These are phyloP conservation scores for Anagyrus pseudococci DNA, from an alignment of 2,888 invertebrate genomes.

Conservation along the genomic window DNA sequence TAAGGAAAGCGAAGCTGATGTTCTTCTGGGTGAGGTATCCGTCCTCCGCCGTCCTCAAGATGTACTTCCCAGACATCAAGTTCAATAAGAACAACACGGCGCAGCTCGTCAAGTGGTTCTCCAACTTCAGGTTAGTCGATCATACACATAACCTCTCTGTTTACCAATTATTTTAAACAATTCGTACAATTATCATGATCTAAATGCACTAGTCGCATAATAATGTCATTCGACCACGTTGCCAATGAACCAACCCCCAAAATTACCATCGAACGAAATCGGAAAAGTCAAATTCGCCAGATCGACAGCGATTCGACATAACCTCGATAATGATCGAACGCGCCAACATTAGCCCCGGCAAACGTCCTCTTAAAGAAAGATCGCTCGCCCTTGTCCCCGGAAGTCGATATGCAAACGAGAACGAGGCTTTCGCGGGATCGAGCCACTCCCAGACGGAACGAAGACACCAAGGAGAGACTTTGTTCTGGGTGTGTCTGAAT, in stretches of 20 bases:
- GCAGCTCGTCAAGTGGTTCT: constrained; percentile 99
- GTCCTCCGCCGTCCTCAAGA: constrained; percentile 97
- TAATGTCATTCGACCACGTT: too few relatives aligned
- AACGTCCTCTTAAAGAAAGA: not conserved
- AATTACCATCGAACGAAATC: not conserved
- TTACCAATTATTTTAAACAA: too few relatives aligned
- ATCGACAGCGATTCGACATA: not conserved
- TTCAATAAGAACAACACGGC: constrained; percentile 99
- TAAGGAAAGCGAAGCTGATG: constrained; percentile 99
- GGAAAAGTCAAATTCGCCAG: constrained; percentile 25
- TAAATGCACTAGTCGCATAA: too few relatives aligned
- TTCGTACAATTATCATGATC: too few relatives aligned
- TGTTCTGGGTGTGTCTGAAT: constrained; percentile 61
- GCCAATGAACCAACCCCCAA: not conserved
- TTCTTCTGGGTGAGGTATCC: constrained; percentile 99
- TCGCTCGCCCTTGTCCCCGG: not conserved
- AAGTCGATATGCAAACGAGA: constrained; percentile 52
- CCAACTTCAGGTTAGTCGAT: constrained; percentile 90
- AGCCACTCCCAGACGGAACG: constrained; percentile 25
- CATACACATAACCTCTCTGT: too few relatives aligned
- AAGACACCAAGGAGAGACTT: constrained; percentile 45
- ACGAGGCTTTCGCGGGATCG: constrained; percentile 44
- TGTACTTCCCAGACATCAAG: constrained; percentile 99
- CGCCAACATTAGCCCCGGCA: not conserved
- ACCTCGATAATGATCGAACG: too few relatives aligned